Percentiles rank a stretch among this genome's conserved stretches.
Evolutionary conservation across 2,113 vertebrate species (phyloP).

Genomic region (Isurus oxyrinchus): DNA sequence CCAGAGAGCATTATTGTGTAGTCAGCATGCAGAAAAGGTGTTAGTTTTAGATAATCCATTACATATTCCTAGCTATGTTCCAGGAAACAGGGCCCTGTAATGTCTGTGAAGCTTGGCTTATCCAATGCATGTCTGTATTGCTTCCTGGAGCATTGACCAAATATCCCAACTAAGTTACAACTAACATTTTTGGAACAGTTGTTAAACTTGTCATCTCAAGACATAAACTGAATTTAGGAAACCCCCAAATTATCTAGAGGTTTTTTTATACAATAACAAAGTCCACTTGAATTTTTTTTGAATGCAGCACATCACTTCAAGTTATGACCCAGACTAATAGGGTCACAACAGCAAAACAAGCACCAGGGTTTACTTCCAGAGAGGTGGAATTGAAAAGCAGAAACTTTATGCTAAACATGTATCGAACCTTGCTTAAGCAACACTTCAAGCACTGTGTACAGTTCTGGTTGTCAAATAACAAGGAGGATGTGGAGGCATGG

Average conservation of each 20-base stretch:
- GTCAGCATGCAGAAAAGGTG: not conserved
- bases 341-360: no score
- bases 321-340: no score
- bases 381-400: not conserved
- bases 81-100: not conserved
- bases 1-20: constrained; percentile 70
- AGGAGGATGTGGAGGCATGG: no score
- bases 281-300: not conserved
- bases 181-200: not conserved
- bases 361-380: no score
- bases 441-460: no score
- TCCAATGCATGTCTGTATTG: not conserved
- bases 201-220: not conserved
- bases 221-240: not conserved
- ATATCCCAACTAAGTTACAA: not conserved
- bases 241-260: not conserved
- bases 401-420: no score
- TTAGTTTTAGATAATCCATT: not conserved
- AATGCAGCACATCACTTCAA: not conserved
- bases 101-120: not conserved
- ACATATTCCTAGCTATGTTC: not conserved
- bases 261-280: not conserved
- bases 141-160: not conserved
- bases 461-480: no score
- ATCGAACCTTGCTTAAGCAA: no score